Percentiles rank a stretch among this genome's conserved stretches.
These are phyloP conservation scores for Trematocara unimaculatum DNA, from an alignment of 2,113 vertebrate genomes.

Conservation along the genomic window DNA sequence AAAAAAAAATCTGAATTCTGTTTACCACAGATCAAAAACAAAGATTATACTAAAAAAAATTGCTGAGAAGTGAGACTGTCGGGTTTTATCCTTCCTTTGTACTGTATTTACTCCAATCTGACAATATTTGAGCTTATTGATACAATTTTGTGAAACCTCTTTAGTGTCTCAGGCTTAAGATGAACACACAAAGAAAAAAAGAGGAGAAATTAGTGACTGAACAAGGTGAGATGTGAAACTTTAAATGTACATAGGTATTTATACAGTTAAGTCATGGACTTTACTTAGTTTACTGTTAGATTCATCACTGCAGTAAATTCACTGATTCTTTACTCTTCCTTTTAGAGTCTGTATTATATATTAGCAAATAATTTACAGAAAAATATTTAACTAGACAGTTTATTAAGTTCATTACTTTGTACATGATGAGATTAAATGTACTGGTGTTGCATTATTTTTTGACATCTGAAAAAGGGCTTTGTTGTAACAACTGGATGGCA, in stretches of 20 bases:
- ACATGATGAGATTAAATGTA: background rate
- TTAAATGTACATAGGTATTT: slow-evolving; percentile 29
- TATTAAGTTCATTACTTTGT: background rate
- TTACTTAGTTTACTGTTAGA: slow-evolving; percentile 1
- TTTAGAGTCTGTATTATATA: background rate
- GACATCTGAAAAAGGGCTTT: background rate
- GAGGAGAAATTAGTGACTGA: background rate
- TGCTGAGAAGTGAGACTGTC: background rate
- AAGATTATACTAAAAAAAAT: background rate
- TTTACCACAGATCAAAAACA: background rate
- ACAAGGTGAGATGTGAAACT: background rate
- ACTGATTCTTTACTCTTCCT: background rate
- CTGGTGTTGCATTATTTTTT: background rate
- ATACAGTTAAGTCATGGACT: background rate
- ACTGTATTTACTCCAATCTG: background rate
- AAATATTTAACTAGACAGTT: background rate
- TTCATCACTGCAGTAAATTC: slow-evolving; percentile 3
- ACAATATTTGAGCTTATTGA: background rate
- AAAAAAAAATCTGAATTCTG: background rate
- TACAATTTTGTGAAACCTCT: background rate
- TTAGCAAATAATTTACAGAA: background rate
- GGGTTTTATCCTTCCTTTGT: background rate
- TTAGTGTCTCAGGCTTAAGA: background rate
- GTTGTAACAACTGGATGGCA: background rate
- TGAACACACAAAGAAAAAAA: background rate